A percentile compares a stretch with the other conserved stretches of the same genome.
phyloP scores from a whole-genome alignment of 1,140 invertebrate species.

The Brachionus koreanus region DNA sequence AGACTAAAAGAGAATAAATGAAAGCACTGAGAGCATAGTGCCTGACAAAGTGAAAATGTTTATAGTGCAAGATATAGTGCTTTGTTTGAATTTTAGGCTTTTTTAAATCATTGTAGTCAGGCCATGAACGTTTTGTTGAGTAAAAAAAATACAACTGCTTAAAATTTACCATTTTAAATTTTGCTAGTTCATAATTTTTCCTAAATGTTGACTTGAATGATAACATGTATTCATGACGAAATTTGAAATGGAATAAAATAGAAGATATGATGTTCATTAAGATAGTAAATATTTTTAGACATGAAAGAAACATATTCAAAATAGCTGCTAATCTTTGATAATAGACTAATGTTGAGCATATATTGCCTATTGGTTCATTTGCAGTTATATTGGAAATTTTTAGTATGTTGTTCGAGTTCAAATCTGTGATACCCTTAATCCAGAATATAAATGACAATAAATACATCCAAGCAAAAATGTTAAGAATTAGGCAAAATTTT shows the following conservation, averaged over 20 bases:
- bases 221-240: background rate
- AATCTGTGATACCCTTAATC: slow-evolving; percentile 6
- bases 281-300: background rate
- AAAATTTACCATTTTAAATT: background rate
- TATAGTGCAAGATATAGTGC: background rate
- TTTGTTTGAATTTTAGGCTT: background rate
- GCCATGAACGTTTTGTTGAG: background rate
- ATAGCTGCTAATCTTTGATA: background rate
- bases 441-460: slow-evolving; percentile 37
- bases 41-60: slow-evolving; percentile 26
- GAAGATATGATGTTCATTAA: background rate
- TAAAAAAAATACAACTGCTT: slow-evolving; percentile 5
- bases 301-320: background rate
- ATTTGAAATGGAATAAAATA: background rate
- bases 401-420: background rate
- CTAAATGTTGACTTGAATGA: slow-evolving; percentile 1
- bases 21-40: slow-evolving; percentile 4
- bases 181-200: background rate
- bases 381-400: background rate
- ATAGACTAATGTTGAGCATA: background rate
- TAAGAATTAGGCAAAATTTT: slow-evolving; percentile 4
- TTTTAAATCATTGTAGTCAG: background rate
- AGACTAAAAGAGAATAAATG: background rate
- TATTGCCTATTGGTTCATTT: background rate
- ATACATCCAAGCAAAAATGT: slow-evolving; percentile 34